Evolutionary conservation across 2,888 invertebrate species (phyloP), one percentile per base, ranked within the genome.

Genomic region (Caenorhabditis imperialis): DNA sequence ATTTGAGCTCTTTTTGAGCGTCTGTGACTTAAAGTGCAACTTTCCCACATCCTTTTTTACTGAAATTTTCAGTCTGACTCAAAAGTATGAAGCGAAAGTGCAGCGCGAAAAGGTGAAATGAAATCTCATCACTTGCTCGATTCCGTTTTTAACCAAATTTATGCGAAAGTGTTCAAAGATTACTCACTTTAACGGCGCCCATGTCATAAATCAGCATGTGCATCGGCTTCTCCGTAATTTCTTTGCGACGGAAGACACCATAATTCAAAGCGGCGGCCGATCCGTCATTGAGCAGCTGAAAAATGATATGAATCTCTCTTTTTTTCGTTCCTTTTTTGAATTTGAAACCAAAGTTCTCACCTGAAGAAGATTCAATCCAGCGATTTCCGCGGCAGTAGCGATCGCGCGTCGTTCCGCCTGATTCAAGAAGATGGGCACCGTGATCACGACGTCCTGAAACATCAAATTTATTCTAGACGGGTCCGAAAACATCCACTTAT

Each of bases 241-340:
- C 94, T 90, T 96, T 93, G 2, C 93, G 91, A 79, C 94, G 91
- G 89, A 95, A 96, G 63, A 96, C 96, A 3, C 98, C 99, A 89
- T 97, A 99, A 90, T 99, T 98, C 60, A 99, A 91, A 2, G 96
- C 98, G 54, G 96, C 94, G 2, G 96, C 98, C 7, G 96, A 93
- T 88, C 98, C 96, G 88, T 96, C 95, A 88, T 96, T 97, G 84
- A 99, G 94, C 22, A 99, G 90, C 88, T 96, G 95, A 30, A 96
- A 71, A 35, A 22, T 5, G 30, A 55, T 16, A 38, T 42, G n/a
- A n/a, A n/a, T n/a, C n/a, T n/a, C n/a, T n/a, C n/a, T n/a, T n/a
- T n/a, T n/a, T n/a, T n/a, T n/a, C n/a, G n/a, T n/a, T n/a, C n/a
- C n/a, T n/a, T n/a, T n/a, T n/a, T n/a, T n/a, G n/a, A n/a, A n/a